Evolutionary conservation across 1,140 invertebrate genomes (phyloP), one percentile per base, ranked within the genome.

Genomic region (Oncopodura yosiiana): DNA sequence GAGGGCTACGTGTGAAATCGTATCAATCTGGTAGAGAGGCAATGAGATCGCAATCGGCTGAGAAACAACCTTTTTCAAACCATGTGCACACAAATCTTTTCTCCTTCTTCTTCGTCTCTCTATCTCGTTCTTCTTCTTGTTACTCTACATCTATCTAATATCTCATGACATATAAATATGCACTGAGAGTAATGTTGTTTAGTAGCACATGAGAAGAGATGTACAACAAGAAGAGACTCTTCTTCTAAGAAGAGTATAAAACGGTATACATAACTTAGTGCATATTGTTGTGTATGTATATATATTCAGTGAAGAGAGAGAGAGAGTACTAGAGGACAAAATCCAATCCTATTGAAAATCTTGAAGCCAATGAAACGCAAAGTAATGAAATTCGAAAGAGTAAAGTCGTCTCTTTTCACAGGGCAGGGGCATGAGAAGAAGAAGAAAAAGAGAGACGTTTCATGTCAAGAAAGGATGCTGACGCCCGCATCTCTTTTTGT

Each of bases 401-500:
- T n/a, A n/a, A n/a, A n/a, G n/a, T n/a, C n/a, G n/a, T n/a, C n/a
- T n/a, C n/a, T n/a, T n/a, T n/a, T n/a, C n/a, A n/a, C n/a, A n/a
- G n/a, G n/a, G n/a, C n/a, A n/a, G n/a, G n/a, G n/a, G n/a, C n/a
- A n/a, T n/a, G n/a, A n/a, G n/a, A n/a, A n/a, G n/a, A n/a, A n/a
- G n/a, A n/a, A n/a, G n/a, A n/a, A n/a, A n/a, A n/a, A n/a, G n/a
- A n/a, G n/a, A n/a, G n/a, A n/a, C n/a, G n/a, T n/a, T n/a, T n/a
- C n/a, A n/a, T n/a, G n/a, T n/a, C 48, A 49, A 34, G 56, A 53
- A 50, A 57, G 51, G 23, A 51, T 58, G 56, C 51, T 62, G 60
- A 59, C 56, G 53, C 61, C 56, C 56, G 60, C 56, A 62, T 62
- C 49, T 62, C 45, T 50, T 58, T 24, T 58, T 50, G 49, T 53